A percentile compares a stretch with the other conserved stretches of the same genome.
Conservation (phyloP, 2,113 vertebrate species). For the Elgaria multicarinata region DNA sequence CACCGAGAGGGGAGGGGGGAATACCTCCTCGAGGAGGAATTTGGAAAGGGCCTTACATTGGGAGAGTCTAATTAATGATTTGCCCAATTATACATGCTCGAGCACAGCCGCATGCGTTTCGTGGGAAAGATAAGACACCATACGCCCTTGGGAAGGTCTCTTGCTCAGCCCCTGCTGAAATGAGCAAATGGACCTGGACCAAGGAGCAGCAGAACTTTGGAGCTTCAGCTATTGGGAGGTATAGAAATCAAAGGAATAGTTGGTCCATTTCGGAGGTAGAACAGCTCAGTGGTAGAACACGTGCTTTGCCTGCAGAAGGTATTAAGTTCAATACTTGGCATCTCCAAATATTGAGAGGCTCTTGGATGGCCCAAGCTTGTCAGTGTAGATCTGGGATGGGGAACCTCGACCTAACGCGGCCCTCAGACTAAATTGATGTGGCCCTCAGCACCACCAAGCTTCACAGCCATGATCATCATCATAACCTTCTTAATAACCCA, state of each 20-base stretch:
- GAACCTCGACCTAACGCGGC: not conserved
- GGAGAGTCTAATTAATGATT: slow-evolving; percentile 35
- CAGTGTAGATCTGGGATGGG: not conserved
- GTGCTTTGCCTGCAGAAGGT: not conserved
- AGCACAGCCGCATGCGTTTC: slow-evolving; percentile 22
- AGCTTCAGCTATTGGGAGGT: no score
- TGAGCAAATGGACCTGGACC: no score
- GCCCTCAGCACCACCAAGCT: no score
- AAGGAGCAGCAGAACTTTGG: not conserved
- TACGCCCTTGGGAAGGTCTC: not conserved
- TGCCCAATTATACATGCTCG: slow-evolving; percentile 21
- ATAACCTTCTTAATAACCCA: no score
- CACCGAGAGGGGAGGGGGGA: not conserved
- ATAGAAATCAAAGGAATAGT: no score
- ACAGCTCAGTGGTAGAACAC: not conserved
- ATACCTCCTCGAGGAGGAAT: slow-evolving; percentile 52
- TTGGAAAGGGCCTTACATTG: slow-evolving; percentile 66
- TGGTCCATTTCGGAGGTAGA: no score
- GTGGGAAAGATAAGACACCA: not conserved
- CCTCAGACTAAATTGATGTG: no score
- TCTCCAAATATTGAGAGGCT: no score
- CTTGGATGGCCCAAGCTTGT: not conserved
- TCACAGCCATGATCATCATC: no score
- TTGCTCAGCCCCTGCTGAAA: not conserved
- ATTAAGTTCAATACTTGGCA: not conserved